Conservation (phyloP, 2,113 vertebrate species). For the Urocolius indicus region DNA sequence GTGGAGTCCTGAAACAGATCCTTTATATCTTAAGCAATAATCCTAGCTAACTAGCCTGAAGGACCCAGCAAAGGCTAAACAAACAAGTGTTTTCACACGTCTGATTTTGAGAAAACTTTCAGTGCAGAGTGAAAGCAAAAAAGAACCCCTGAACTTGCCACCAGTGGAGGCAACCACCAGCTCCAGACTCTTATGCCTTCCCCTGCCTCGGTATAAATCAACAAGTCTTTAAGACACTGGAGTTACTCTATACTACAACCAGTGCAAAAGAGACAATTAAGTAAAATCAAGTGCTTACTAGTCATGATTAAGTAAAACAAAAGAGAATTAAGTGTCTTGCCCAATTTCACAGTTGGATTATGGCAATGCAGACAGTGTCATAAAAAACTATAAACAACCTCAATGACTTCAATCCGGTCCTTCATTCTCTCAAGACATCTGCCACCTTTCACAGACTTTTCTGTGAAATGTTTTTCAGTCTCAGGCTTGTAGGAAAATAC, state of each 20-base stretch:
- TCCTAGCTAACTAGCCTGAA: neutral
- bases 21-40: neutral
- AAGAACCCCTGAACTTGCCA: neutral
- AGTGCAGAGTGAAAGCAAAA: neutral
- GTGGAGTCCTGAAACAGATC: neutral
- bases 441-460: neutral
- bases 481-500: neutral
- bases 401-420: neutral
- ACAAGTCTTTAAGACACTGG: neutral
- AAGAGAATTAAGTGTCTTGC: neutral
- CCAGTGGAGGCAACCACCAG: neutral
- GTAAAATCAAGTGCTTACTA: neutral
- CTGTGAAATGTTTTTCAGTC: neutral
- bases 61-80: neutral
- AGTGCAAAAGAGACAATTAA: neutral
- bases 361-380: neutral
- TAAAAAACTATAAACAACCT: neutral
- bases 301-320: neutral
- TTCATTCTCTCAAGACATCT: neutral
- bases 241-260: neutral
- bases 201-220: neutral
- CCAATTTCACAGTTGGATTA: neutral
- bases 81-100: neutral
- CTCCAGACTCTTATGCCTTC: neutral
- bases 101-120: neutral